Evolutionary conservation across 2,113 vertebrate genomes (phyloP).

Genomic region (Seriola dumerili): DNA sequence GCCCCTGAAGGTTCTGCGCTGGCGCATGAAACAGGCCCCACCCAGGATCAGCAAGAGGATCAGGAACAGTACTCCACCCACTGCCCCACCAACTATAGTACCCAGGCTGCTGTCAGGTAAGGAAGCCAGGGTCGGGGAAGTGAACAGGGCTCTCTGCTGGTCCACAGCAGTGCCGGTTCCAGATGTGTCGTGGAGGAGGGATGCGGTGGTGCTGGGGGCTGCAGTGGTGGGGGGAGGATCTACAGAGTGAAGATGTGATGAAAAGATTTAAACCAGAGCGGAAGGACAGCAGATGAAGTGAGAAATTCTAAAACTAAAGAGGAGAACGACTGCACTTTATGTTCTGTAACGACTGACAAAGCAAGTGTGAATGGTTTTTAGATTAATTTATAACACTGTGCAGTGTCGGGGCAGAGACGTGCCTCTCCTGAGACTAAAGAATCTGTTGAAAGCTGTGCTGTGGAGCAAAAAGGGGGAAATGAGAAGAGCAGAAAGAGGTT

Average conservation of each 20-base stretch:
- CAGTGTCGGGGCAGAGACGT: slow-evolving; percentile 9
- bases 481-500: slow-evolving; percentile 48
- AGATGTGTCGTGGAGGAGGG: slow-evolving; percentile 82
- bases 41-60: slow-evolving; percentile 89
- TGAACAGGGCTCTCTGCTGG: slow-evolving; percentile 82
- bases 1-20: slow-evolving; percentile 94
- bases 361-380: slow-evolving; percentile 33
- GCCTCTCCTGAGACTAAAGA: slow-evolving; percentile 35
- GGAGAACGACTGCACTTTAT: slow-evolving; percentile 79
- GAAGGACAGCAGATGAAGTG: slow-evolving; percentile 72
- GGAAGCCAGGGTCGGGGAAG: slow-evolving; percentile 89
- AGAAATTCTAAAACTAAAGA: slow-evolving; percentile 86
- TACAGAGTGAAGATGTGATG: slow-evolving; percentile 84
- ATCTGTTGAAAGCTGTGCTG: slow-evolving; percentile 51
- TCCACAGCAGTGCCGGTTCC: slow-evolving; percentile 86
- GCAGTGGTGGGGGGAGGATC: slow-evolving; percentile 95
- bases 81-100: slow-evolving; percentile 90
- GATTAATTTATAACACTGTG: slow-evolving; percentile 49
- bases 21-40: slow-evolving; percentile 89
- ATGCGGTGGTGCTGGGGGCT: slow-evolving; percentile 88
- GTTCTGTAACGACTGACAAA: slow-evolving; percentile 45
- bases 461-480: slow-evolving; percentile 48
- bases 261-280: slow-evolving; percentile 83
- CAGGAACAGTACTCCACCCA: slow-evolving; percentile 93
- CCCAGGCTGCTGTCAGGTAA: slow-evolving; percentile 90